phyloP scores from a whole-genome alignment of 2,797 vertebrate genomes.

The Siniperca obscura region DNA sequence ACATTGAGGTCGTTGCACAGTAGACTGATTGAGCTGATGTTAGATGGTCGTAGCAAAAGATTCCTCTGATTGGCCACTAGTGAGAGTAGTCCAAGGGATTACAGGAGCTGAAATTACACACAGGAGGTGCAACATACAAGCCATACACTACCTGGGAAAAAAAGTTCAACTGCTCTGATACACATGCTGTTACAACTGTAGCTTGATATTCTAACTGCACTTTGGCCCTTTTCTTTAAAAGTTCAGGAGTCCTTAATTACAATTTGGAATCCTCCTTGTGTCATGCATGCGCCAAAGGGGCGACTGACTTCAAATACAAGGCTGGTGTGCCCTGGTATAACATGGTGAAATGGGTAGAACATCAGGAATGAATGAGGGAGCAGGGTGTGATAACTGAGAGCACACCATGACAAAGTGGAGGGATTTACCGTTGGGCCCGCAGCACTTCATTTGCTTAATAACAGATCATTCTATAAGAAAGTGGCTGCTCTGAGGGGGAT shows the following conservation, averaged over 20 bases:
- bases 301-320: conserved; percentile 84
- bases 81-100: conserved; percentile 20
- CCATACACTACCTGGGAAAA: conserved; percentile 27
- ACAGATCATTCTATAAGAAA: conserved; percentile 84
- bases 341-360: conserved; percentile 70
- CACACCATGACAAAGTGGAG: conserved; percentile 85
- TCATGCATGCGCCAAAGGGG: conserved; percentile 86
- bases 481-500: conserved; percentile 78
- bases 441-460: conserved; percentile 88
- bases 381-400: conserved; percentile 80
- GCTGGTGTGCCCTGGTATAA: conserved; percentile 57
- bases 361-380: conserved; percentile 74
- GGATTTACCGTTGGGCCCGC: conserved; percentile 84
- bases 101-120: conserved; percentile 23
- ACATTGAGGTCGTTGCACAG: conserved; percentile 43
- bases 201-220: neutral
- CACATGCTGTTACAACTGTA: conserved; percentile 15
- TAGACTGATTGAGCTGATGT: conserved; percentile 50
- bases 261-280: conserved; percentile 90
- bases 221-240: neutral
- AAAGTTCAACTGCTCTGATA: conserved; percentile 29
- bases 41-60: conserved; percentile 28
- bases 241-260: conserved; percentile 90
- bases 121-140: conserved; percentile 43
- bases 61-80: conserved; percentile 31